Evolutionary conservation across 2,113 vertebrate species (phyloP), one percentile per base, ranked within the genome.

Genomic region (Morone saxatilis): DNA sequence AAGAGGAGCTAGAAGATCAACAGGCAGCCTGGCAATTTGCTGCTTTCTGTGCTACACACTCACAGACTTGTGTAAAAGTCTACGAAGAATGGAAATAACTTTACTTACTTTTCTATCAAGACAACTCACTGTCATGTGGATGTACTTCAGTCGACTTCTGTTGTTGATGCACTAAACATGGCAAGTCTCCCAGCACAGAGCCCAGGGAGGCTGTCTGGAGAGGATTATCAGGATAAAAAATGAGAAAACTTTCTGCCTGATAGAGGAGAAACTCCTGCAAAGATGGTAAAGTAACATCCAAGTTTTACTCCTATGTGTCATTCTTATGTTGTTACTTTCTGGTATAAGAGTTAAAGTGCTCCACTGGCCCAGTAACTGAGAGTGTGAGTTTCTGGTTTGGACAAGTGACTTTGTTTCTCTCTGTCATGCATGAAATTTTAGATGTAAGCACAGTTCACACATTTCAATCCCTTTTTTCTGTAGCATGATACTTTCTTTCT

Each of bases 271-370:
- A 76, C 76, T 57, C 54, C 80, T 60, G 67, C 76, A 81, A 95
- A 94, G 51, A 96, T 96, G 95, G 95, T 96, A 91, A 91, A 83
- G 88, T 89, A 88, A 65, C 61, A 81, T 22, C 31, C 45, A 69
- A 43, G 47, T 79, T 83, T 36, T 38, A 45, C 62, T 82, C n/a
- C 19, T 16, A 5, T 7, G 40, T 77, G 25, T 48, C 8, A 3
- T 66, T 41, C 9, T 51, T 41, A 13, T 77, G 60, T 50, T 81
- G 67, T 74, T 87, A 4, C n/a, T 68, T 10, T 80, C 7, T 63
- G 66, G 19, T 75, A 38, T 31, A 14, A 47, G 60, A 22, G 65
- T 73, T 51, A 20, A 72, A 53, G 36, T 89, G 83, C 80, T 87
- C 84, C 83, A 93, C 78, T 92, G 85, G 91, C 88, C 89, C 68